Evolutionary conservation across 2,888 invertebrate species (phyloP).

Genomic region (Autographa gamma): DNA sequence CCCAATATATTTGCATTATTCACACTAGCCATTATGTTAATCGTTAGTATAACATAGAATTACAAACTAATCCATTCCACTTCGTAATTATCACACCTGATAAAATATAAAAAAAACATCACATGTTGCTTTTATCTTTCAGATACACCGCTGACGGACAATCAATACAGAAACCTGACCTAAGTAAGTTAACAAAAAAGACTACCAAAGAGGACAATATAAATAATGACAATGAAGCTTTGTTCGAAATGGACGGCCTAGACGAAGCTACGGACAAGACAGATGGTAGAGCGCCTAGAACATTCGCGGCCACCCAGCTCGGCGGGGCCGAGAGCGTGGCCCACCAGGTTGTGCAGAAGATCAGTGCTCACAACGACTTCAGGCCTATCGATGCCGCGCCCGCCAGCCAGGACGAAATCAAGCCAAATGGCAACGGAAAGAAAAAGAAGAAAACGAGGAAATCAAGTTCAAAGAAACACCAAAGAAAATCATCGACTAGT

Average conservation of each 20-base stretch:
- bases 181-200: conserved; percentile 86
- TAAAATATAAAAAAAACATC: conserved; percentile 22
- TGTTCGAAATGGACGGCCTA: conserved; percentile 91
- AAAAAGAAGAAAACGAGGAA: conserved; percentile 95
- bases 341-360: conserved; percentile 89
- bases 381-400: conserved; percentile 87
- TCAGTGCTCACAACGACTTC: conserved; percentile 91
- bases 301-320: conserved; percentile 88
- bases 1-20: conserved; percentile 54
- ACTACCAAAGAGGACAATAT: conserved; percentile 74
- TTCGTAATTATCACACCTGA: conserved; percentile 28
- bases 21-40: conserved; percentile 55
- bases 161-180: conserved; percentile 88
- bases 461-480: conserved; percentile 93
- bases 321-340: conserved; percentile 83
- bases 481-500: conserved; percentile 91
- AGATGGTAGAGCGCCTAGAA: conserved; percentile 86
- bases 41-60: conserved; percentile 51
- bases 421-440: conserved; percentile 88
- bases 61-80: conserved; percentile 32
- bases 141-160: conserved; percentile 90
- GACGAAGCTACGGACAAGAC: conserved; percentile 88
- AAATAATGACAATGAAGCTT: conserved; percentile 88
- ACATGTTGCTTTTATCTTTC: conserved; percentile 50
- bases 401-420: conserved; percentile 81